These are phyloP conservation scores for Oscheius sp. DNA, from an alignment of 1,140 invertebrate genomes.

Conservation along the genomic window DNA sequence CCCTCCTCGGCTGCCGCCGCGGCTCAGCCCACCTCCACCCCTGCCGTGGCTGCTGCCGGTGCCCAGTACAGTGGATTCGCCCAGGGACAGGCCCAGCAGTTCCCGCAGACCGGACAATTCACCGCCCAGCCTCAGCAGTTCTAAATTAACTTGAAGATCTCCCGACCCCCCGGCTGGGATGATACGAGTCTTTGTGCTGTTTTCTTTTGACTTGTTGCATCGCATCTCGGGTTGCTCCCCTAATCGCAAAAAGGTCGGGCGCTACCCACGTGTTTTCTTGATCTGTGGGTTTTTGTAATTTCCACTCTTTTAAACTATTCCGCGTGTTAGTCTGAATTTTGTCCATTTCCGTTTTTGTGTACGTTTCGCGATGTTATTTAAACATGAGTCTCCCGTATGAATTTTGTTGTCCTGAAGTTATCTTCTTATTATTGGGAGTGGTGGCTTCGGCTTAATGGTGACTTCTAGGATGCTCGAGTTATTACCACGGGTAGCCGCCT, in stretches of 20 bases:
- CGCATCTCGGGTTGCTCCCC: not conserved
- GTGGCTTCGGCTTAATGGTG: too few species aligned
- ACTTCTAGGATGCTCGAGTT: not conserved
- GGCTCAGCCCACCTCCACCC: not conserved
- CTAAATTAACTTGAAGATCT: conserved; percentile 1
- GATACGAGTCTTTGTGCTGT: not conserved
- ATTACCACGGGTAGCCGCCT: not conserved
- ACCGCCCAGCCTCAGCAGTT: conserved; percentile 22
- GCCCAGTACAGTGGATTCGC: not conserved
- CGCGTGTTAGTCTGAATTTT: not conserved
- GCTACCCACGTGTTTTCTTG: not conserved
- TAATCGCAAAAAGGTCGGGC: not conserved
- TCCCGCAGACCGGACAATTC: conserved; percentile 11
- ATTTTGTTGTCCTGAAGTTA: too few species aligned
- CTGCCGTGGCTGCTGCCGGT: not conserved
- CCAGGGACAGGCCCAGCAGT: conserved; percentile 28
- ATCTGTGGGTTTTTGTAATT: conserved; percentile 2
- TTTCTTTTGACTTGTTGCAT: conserved; percentile 6
- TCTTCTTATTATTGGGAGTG: too few species aligned
- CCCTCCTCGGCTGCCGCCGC: not conserved
- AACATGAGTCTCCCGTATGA: not conserved
- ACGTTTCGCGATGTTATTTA: not conserved
- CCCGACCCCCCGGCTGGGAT: conserved; percentile 10
- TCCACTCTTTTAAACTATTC: not conserved
- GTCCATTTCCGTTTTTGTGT: not conserved